Base-by-base conservation (phyloP, 2,113 vertebrate species). In the Pomatostomus ruficeps region DNA sequence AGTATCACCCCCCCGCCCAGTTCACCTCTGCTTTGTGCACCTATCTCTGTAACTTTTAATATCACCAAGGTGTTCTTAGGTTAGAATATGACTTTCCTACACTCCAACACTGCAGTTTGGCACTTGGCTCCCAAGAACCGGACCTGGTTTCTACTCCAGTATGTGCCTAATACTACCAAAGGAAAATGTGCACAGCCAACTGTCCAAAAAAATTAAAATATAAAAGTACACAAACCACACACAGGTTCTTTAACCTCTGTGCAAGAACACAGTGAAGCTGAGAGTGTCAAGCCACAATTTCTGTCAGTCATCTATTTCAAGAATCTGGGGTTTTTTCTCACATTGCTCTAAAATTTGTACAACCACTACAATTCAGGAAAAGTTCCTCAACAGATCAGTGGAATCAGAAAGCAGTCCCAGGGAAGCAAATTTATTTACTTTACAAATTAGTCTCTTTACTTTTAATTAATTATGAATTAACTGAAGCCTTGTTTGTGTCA, bases 331-430 rank as follows among this genome's bases (percentile, higher is more conserved):
- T n/a, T 48, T 62, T 55, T 85, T 38, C 48, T 59, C 61, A 25
- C 20, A 14, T 13, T 49, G 7, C 19, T 58, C 35, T 59, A 67
- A 46, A 42, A 55, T 6, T 5, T 20, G 6, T 61, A 11, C 12
- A 42, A 25, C 7, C 29, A 21, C 51, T 24, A 4, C 20, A 74
- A 61, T 23, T 14, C 3, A 4, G 18, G 10, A 28, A 74, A 74
- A 12, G 2, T 10, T 88, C 36, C 22, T 29, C 77, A 38, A 12
- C 9, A n/a, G 7, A 43, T 15, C 1, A 1, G 16, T 55, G 19
- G 33, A 67, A 45, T 42, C 7, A 23, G 7, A 80, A 57, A 73
- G 4, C 1, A 52, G 10, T 7, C 25, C 25, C 0, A 0, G 14
- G 15, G 35, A 49, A 74, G 23, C 0, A 4, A 29, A 74, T 67